Evolutionary conservation across 2,888 invertebrate species (phyloP), one percentile per base, ranked within the genome.

Genomic region (Leptinotarsa tumamoca): DNA sequence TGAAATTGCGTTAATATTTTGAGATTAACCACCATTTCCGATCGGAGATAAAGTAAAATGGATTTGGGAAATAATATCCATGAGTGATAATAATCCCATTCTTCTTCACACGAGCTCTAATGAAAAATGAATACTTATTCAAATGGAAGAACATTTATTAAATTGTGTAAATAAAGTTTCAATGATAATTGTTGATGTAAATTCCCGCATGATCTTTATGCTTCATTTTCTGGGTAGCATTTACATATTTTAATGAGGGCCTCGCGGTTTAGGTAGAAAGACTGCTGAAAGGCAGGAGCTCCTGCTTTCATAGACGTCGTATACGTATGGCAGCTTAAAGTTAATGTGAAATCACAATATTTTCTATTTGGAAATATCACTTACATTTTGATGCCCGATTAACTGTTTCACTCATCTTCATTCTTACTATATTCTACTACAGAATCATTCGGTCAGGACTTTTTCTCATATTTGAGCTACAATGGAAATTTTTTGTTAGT

Each of bases 201-300:
- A 84, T 83, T 85, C 84, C 83, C 83, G 83, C 82, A 84, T 83
- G 83, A 83, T 85, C 84, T 85, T 84, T 85, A 85, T 84, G 84
- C 85, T 84, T 84, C 84, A 85, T 83, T 85, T 78, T 85, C 83
- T 82, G 82, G 82, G 84, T 80, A 85, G 81, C 83, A 86, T 86
- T 86, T 85, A 85, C 85, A 86, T 86, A 86, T 86, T 86, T 86
- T 86, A 86, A 86, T 85, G 85, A 86, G 85, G 82, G 81, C 80
- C 83, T 84, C 80, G 80, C 83, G 82, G 83, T 83, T 85, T 84
- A 83, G 80, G 82, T 81, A 78, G 68, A 83, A 80, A 79, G 75
- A 77, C 79, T 75, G 70, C 75, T 72, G 76, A 73, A 72, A 75
- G 63, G 56, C 70, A 54, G 70, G 49, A 33, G 66, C 52, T 54